These are phyloP conservation scores for Poeciliopsis prolifica DNA, from an alignment of 2,113 vertebrate genomes.

Conservation along the genomic window DNA sequence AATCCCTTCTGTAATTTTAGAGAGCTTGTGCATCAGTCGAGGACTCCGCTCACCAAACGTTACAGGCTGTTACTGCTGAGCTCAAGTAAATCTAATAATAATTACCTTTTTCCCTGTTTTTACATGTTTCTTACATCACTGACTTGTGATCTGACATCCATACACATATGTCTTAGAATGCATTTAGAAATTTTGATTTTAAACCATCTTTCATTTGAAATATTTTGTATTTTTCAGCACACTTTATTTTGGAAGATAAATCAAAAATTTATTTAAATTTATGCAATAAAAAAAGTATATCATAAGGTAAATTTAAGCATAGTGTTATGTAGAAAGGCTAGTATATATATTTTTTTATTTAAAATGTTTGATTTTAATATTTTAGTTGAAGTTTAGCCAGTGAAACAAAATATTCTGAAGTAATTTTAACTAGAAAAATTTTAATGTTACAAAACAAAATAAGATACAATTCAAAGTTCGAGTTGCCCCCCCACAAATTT, in stretches of 20 bases:
- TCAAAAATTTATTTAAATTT: background rate
- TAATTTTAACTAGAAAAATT: background rate
- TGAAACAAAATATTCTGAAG: background rate
- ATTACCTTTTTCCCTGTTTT: background rate
- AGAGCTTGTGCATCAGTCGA: background rate
- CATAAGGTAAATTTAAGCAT: background rate
- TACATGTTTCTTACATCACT: background rate
- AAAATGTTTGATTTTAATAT: no score
- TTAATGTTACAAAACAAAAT: background rate
- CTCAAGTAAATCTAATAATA: background rate
- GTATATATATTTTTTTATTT: background rate
- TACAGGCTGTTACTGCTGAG: background rate
- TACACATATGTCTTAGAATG: background rate
- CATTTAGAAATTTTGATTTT: background rate
- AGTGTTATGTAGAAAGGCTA: background rate
- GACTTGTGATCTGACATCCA: background rate
- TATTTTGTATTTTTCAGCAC: background rate
- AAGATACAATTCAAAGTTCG: background rate
- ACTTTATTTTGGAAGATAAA: background rate
- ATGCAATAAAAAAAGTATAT: background rate
- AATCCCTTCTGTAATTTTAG: background rate
- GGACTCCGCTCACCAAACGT: background rate
- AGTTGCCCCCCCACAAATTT: no score
- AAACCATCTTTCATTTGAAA: no score
- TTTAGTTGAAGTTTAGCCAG: background rate